Percentiles rank a stretch among this genome's conserved stretches.
These are phyloP conservation scores for Anisognathus igniventris DNA, from an alignment of 2,797 vertebrate species.

Conservation along the genomic window DNA sequence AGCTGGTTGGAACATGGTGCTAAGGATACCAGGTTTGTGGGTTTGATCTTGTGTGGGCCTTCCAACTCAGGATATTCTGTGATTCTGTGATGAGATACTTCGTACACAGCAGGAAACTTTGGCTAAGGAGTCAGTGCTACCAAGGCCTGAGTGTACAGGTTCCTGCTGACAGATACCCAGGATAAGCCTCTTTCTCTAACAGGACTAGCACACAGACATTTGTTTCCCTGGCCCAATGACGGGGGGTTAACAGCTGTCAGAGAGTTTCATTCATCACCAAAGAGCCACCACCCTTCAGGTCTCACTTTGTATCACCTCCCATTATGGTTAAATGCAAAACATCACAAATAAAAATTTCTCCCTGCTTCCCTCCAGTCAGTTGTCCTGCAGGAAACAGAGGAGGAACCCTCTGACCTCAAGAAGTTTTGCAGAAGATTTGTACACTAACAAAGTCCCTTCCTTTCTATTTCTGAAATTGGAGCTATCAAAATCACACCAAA, in stretches of 20 bases:
- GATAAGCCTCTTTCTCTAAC: neutral
- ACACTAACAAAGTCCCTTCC: rapidly evolving
- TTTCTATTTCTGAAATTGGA: neutral
- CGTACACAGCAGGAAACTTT: neutral
- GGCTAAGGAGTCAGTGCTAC: neutral
- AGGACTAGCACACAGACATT: neutral
- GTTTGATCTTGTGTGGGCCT: too few species aligned
- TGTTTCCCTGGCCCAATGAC: neutral
- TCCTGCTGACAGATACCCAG: neutral
- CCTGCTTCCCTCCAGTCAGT: too few species aligned
- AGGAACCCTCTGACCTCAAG: neutral
- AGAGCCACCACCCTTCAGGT: neutral
- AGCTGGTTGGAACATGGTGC: neutral
- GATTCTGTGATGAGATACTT: too few species aligned
- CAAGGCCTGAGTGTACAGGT: neutral
- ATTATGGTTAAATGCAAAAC: neutral
- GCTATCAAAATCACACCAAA: neutral
- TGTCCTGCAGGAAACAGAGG: too few species aligned
- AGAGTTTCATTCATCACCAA: neutral
- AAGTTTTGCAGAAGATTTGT: neutral
- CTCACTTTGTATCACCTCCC: neutral
- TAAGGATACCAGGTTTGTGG: too few species aligned
- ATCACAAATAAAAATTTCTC: neutral
- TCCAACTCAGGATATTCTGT: too few species aligned
- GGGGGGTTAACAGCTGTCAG: neutral